phyloP scores from a whole-genome alignment of 2,888 invertebrate genomes.

The Hecatera dysodea region DNA sequence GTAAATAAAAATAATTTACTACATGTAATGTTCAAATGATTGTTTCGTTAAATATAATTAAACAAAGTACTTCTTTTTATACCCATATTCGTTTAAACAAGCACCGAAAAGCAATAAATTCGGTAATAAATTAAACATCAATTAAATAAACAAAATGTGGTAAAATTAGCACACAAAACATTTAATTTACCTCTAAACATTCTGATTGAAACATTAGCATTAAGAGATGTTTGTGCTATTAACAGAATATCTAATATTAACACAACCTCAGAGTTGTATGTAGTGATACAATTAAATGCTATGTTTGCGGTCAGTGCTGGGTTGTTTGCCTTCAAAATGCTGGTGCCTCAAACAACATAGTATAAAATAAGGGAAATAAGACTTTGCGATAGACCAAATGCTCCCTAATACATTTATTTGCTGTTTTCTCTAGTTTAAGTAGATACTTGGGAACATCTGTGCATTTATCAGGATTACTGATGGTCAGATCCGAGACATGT shows the following conservation, averaged over 20 bases:
- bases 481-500: neutral
- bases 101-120: neutral
- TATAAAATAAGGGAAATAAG: conserved; percentile 33
- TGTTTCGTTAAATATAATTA: neutral
- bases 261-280: conserved; percentile 52
- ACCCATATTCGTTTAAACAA: neutral
- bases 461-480: conserved; percentile 29
- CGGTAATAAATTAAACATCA: neutral
- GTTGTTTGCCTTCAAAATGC: conserved; percentile 38
- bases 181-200: conserved; percentile 42
- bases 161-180: conserved; percentile 47
- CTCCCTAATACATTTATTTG: conserved; percentile 33
- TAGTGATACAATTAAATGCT: conserved; percentile 47
- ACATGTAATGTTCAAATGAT: neutral
- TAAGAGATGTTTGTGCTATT: conserved; percentile 35
- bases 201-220: conserved; percentile 54
- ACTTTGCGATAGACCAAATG: conserved; percentile 38
- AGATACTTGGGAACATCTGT: conserved; percentile 8
- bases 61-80: neutral
- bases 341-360: conserved; percentile 42
- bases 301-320: conserved; percentile 38
- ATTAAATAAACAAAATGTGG: conserved; percentile 18
- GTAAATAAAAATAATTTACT: neutral
- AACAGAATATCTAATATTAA: conserved; percentile 53
- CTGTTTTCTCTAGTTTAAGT: neutral